Base-by-base conservation (phyloP, 2,797 vertebrate species). In the Darevskia nairensis region DNA sequence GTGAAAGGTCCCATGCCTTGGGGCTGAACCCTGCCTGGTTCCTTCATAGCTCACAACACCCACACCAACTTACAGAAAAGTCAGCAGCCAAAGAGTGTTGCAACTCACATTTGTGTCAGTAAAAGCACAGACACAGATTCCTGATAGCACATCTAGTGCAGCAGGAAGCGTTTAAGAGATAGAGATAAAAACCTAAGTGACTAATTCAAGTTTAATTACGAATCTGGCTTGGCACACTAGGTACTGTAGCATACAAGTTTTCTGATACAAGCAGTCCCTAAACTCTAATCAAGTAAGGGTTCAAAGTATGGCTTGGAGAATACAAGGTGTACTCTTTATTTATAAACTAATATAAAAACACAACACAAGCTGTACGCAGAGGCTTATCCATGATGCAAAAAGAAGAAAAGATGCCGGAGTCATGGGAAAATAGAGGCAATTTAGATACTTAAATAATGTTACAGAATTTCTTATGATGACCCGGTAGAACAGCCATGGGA, bases 11-110 rank as follows among this genome's bases (percentile, higher is more conserved):
- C 10, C 25, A 13, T 23, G 27, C 10, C 41, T 89, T 78, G 0
- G 4, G 80, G 74, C 76, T 88, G 79, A 92, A 76, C 79, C 89
- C 79, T 84, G 11, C 64, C 3, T 88, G 17, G 0, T 13, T 91
- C 82, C 50, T 77, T 89, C n/a, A 32, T 23, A 89, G 74, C 59
- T 69, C 80, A 68, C 72, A 50, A 74, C 79, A 91, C 81, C 89
- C 83, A 92, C 80, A 61, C 0, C 86, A 0, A 79, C 29, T 92
- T 89, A 91, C 35, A 64, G 32, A 84, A 86, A 85, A 8, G 1
- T 23, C 87, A 77, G 82, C 90, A 87, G 64, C 85, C 1, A 82
- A 91, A 80, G 13, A 89, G 11, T 39, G 80, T 77, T 80, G 64
- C 9, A 88, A 91, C 13, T 15, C 59, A 74, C 61, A 79, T 85